phyloP scores from a whole-genome alignment of 1,140 invertebrate genomes.

The Temnothorax nylanderi region DNA sequence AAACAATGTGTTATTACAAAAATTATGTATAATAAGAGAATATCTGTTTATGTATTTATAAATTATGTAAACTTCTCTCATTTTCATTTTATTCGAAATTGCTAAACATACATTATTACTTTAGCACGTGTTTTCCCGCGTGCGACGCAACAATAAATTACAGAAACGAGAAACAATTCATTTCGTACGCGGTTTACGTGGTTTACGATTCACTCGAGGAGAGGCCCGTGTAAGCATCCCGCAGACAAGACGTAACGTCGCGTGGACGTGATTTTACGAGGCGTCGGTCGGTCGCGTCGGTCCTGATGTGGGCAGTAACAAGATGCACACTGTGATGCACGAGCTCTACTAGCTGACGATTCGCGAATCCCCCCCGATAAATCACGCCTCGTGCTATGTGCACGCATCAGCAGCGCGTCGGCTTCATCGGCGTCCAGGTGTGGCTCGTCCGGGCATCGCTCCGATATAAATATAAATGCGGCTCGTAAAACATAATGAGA shows the following conservation, averaged over 20 bases:
- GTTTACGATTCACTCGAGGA: not conserved
- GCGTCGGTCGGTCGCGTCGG: not conserved
- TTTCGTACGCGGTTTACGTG: not conserved
- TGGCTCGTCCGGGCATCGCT: not conserved
- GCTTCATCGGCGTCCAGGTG: conserved; percentile 27
- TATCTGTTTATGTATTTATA: not conserved
- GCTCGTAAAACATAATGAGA: conserved; percentile 55
- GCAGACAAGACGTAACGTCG: conserved; percentile 24
- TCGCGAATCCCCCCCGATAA: conserved; percentile 40
- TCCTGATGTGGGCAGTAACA: not conserved
- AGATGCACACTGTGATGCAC: not conserved
- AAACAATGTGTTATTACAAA: not conserved
- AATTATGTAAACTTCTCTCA: not conserved
- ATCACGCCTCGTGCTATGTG: conserved; percentile 28
- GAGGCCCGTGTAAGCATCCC: not conserved
- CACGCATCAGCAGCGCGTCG: not conserved
- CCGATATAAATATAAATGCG: conserved; percentile 55
- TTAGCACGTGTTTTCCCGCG: not conserved
- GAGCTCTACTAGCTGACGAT: conserved; percentile 42
- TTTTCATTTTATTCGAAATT: not conserved
- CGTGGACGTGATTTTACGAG: conserved; percentile 45
- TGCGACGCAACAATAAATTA: not conserved
- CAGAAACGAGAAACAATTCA: conserved; percentile 20
- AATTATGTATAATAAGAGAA: conserved; percentile 9
- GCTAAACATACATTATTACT: not conserved